phyloP scores from a whole-genome alignment of 1,140 invertebrate genomes.

The Lordiphosa stackelbergi region DNA sequence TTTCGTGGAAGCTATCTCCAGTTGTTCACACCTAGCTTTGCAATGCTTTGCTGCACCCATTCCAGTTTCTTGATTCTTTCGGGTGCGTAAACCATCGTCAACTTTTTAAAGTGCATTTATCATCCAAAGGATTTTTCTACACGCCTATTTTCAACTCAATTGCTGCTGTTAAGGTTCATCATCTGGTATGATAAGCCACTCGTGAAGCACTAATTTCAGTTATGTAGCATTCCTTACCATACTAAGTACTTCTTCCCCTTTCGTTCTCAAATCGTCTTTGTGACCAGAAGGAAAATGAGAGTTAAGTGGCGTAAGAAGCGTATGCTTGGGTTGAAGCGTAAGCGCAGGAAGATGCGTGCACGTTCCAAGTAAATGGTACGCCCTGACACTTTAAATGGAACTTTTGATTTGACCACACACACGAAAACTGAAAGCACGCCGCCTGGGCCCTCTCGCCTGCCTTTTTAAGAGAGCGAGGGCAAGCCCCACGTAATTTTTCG shows the following conservation, averaged over 20 bases:
- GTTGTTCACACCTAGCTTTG: too few relatives aligned
- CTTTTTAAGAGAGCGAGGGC: not conserved
- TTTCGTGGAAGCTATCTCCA: too few relatives aligned
- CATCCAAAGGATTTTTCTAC: too few relatives aligned
- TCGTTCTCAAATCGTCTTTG: constrained; percentile 70
- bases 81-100: too few relatives aligned
- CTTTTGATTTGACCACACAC: constrained; percentile 43
- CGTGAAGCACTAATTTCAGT: too few relatives aligned
- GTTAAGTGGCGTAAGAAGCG: constrained; percentile 93
- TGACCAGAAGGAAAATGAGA: constrained; percentile 73
- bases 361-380: constrained; percentile 87
- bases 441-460: constrained; percentile 27
- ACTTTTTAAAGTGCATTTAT: too few relatives aligned
- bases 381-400: constrained; percentile 52
- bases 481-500: constrained; percentile 56
- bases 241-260: constrained; percentile 26
- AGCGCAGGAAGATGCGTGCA: constrained; percentile 97
- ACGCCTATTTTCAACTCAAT: too few relatives aligned
- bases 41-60: too few relatives aligned
- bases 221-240: too few relatives aligned
- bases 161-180: too few relatives aligned
- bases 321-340: constrained; percentile 96
- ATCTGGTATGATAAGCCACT: too few relatives aligned
- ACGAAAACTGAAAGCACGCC: constrained; percentile 31
- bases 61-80: too few relatives aligned